Evolutionary conservation across 2,797 vertebrate genomes (phyloP).

Genomic region (Lutjanus argentimaculatus): DNA sequence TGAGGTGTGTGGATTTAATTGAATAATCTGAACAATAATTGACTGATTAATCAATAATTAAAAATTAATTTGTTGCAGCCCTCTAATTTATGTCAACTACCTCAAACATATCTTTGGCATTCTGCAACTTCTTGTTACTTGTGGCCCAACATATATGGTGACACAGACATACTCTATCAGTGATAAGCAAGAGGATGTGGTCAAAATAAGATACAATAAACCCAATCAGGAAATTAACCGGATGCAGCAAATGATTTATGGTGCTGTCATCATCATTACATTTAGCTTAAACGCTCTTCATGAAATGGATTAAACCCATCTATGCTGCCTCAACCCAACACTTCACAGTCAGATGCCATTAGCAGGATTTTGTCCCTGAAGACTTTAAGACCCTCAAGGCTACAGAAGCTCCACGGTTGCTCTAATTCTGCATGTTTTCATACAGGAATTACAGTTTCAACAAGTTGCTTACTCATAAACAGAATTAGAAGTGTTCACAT

Average conservation of each 20-base stretch:
- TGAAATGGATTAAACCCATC: constrained; percentile 2
- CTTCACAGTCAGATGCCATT: constrained; percentile 34
- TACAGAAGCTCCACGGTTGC: background rate
- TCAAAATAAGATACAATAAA: background rate
- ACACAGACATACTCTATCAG: too few species aligned
- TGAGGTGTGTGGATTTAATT: too few species aligned
- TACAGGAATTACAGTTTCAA: constrained; percentile 27
- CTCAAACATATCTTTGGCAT: background rate
- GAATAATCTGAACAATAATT: too few species aligned
- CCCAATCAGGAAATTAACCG: constrained; percentile 23
- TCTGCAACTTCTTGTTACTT: background rate
- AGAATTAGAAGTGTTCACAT: constrained; percentile 31
- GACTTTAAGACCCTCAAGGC: background rate
- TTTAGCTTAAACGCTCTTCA: constrained; percentile 3
- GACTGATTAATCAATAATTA: too few species aligned
- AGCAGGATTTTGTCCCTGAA: constrained; percentile 15
- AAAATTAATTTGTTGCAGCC: too few species aligned
- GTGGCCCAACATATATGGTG: background rate
- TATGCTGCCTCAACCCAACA: background rate
- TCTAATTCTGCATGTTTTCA: constrained; percentile 28
- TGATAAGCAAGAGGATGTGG: constrained; percentile 13
- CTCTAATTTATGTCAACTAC: background rate
- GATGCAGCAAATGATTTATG: constrained; percentile 10
- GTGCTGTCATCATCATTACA: background rate
- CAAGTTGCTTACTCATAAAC: constrained; percentile 24